Base-by-base conservation (phyloP, 2,888 invertebrate species). In the Sarcophaga rosellei region DNA sequence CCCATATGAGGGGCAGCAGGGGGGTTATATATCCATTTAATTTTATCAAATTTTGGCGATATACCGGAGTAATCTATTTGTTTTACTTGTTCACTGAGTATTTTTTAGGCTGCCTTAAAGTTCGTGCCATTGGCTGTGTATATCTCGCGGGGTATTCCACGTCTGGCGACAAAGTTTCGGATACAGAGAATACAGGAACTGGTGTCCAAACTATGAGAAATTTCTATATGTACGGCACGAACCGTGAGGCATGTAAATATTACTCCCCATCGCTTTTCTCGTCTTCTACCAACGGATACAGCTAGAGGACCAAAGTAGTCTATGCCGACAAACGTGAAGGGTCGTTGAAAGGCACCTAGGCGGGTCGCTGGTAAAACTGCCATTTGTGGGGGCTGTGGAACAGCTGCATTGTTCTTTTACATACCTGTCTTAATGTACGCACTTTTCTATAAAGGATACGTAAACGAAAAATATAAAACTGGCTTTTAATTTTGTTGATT, bases 241-340 rank as follows among this genome's bases (percentile, higher is more conserved):
- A 83, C 66, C 0, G 88, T 89, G 4, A 88, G 70, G 69, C 88
- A 88, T 0, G 89, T 89, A 23, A 89, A 88, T 45, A 88, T 45
- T 12, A 87, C 88, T 4, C 86, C 86, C 88, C 88, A 89, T 65
- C 82, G 68, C 21, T 89, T 89, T 59, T 89, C 88, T 6, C 59
- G 57, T 4, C 79, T 72, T 66, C 86, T 70, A 12, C 88, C 86
- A 45, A 88, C 65, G 15, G 76, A 76, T 10, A 87, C 84, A 12
- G 59, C 25, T 1, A 88, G 15, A 12, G 88, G 88, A 1, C 88
- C 88, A 69, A 89, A 89, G 21, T 84, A 89, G 20, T 89, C 88
- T 12, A 89, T 57, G 20, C 85, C 88, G 1, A 84, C 86, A n/a
- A 76, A 88, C 1, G 85, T 88, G 17, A 89, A 89, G 6, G 86